These are phyloP conservation scores for Caloenas nicobarica DNA, from an alignment of 2,113 vertebrate species.

Conservation along the genomic window DNA sequence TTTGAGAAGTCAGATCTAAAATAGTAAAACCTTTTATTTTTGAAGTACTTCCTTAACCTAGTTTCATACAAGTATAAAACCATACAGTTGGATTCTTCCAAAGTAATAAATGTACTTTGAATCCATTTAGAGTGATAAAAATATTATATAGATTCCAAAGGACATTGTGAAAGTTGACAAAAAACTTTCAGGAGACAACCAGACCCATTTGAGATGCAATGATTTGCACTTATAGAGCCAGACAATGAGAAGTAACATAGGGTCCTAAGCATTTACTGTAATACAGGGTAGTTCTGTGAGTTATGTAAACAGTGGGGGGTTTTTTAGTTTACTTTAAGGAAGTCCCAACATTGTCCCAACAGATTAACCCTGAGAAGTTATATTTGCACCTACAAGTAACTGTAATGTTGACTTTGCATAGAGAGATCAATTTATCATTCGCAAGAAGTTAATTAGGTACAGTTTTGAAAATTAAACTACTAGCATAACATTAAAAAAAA, in stretches of 20 bases:
- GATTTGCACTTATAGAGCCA: background rate
- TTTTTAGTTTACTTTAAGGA: background rate
- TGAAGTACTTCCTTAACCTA: background rate
- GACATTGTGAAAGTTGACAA: background rate
- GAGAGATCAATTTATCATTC: background rate
- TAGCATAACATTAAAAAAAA: background rate
- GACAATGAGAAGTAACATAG: background rate
- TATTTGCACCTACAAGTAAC: background rate
- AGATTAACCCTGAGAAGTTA: background rate
- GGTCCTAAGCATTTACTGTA: background rate
- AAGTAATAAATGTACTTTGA: conserved; percentile 37
- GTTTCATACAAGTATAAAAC: background rate
- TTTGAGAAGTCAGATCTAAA: background rate
- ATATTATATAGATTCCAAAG: conserved; percentile 13
- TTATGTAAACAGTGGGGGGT: background rate
- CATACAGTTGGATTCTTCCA: background rate
- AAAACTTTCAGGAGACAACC: background rate
- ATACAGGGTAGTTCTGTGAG: background rate
- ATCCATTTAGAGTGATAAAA: conserved; percentile 22
- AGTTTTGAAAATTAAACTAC: background rate
- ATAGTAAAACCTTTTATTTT: background rate
- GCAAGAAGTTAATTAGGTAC: background rate
- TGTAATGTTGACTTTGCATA: background rate
- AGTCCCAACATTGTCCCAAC: background rate
- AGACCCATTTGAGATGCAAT: background rate